Evolutionary conservation across 2,888 invertebrate genomes (phyloP), one percentile per base, ranked within the genome.

Genomic region (Hirtodrosophila cameraria): DNA sequence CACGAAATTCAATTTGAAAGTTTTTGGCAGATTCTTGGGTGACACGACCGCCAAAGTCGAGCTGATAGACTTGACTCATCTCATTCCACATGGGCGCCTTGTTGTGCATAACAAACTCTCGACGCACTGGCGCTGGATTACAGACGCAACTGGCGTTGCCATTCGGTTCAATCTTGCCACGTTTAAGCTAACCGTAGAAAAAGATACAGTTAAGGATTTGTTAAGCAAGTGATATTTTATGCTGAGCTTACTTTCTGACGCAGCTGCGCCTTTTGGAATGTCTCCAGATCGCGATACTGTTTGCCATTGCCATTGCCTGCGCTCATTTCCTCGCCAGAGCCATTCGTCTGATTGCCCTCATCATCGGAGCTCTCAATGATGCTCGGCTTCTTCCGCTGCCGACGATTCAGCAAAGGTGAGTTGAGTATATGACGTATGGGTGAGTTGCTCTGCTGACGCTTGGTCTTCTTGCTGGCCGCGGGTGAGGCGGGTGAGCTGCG

Each of bases 1-100:
- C 97, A 78, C 96, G 94, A 90, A 97, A 97, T 91, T 99, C 99
- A 57, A 99, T 99, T 92, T 99, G 99, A 91, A 99, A 99, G 92
- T 99, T 99, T 92, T 99, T 99, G 11, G 99, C 99, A 35, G 98
- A 99, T 91, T 99, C 99, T 91, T 99, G 99, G 2, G 99, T 99
- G 60, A 99, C 99, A 73, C 99, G 93, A 8, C 99, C 99, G 3
- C 99, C 99, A 92, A 99, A 99, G 92, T 99, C 99, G 36, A 99
- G 93, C 90, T 99, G 99, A 92, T 99, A 99, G 9, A 99, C 99
- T 91, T 99, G 99, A 89, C 97, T 98, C 91, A 96, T 97, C 91
- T 99, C 99, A 91, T 99, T 99, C 99, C 99, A 99, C 94, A 98
- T 95, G 9, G 98, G 98, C 57, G 94, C 94, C 91, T 99, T 99